phyloP scores from a whole-genome alignment of 2,888 invertebrate genomes.

The Leptodirus hochenwartii region DNA sequence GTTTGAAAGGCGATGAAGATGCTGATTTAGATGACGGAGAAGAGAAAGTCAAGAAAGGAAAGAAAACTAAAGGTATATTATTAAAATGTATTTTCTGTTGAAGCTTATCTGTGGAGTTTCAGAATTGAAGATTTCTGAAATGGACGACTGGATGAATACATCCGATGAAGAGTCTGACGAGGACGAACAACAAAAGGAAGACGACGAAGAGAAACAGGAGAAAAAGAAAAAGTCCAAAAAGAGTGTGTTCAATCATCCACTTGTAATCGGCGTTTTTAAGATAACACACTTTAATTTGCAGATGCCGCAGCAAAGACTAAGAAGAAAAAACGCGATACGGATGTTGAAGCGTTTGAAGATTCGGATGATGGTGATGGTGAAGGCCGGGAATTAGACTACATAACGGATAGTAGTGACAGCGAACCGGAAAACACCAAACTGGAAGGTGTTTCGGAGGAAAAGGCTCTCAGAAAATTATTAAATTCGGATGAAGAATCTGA shows the following conservation, averaged over 20 bases:
- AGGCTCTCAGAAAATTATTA: conserved; percentile 55
- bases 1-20: conserved; percentile 55
- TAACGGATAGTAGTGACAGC: conserved; percentile 60
- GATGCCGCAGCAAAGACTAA: conserved; percentile 32
- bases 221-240: conserved; percentile 34
- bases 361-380: conserved; percentile 96
- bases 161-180: conserved; percentile 64
- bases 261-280: conserved; percentile 3
- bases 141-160: conserved; percentile 82
- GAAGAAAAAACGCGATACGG: conserved; percentile 66
- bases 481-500: conserved; percentile 80
- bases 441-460: conserved; percentile 56
- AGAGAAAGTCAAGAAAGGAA: conserved; percentile 43
- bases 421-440: conserved; percentile 62
- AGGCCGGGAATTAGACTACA: conserved; percentile 86
- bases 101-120: no score
- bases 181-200: conserved; percentile 48
- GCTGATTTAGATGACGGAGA: conserved; percentile 39
- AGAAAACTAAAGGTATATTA: conserved; percentile 34
- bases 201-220: conserved; percentile 37
- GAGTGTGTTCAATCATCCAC: conserved; percentile 8
- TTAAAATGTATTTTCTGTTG: no score
- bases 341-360: conserved; percentile 85
- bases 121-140: conserved; percentile 76
- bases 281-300: conserved; percentile 10